phyloP scores from a whole-genome alignment of 2,888 invertebrate genomes.

The Steinernema carpocapsae region DNA sequence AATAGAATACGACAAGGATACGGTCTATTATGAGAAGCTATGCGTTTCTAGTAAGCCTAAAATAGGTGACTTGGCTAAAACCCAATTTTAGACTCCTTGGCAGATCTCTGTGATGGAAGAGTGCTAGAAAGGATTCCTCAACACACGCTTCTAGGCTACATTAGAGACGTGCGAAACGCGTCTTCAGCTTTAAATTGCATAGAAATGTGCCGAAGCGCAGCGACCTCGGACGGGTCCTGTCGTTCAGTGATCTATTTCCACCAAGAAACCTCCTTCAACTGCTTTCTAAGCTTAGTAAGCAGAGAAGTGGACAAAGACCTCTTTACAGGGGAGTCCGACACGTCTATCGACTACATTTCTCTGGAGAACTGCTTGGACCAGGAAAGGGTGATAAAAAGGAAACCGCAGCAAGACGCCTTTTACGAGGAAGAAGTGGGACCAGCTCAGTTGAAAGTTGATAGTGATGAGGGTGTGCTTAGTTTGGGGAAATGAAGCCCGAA shows the following conservation, averaged over 20 bases:
- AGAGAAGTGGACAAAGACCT: conserved; percentile 26
- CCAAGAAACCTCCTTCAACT: conserved; percentile 11
- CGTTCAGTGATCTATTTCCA: conserved; percentile 21
- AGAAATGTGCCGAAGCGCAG: conserved; percentile 21
- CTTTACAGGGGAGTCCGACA: conserved; percentile 27
- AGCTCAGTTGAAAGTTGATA: conserved; percentile 25
- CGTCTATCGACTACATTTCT: conserved; percentile 25
- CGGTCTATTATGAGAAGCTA: conserved; percentile 15
- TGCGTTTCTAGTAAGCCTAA: conserved; percentile 23
- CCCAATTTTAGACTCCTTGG: not conserved
- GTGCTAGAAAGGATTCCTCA: conserved; percentile 27
- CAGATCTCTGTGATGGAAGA: conserved; percentile 21
- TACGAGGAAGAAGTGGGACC: not conserved
- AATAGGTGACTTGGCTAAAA: not conserved
- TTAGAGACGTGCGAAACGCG: conserved; percentile 20
- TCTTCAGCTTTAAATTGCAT: conserved; percentile 3
- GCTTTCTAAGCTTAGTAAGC: conserved; percentile 21
- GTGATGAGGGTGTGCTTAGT: conserved; percentile 17
- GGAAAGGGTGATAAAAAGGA: conserved; percentile 24
- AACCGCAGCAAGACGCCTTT: not conserved
- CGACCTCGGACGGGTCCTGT: conserved; percentile 3
- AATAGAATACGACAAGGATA: conserved; percentile 26
- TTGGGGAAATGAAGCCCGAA: not conserved
- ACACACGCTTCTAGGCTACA: conserved; percentile 13
- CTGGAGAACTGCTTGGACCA: conserved; percentile 25